Percentiles rank a stretch among this genome's conserved stretches.
Evolutionary conservation across 2,113 vertebrate species (phyloP).

Genomic region (Pachyramphus minor): DNA sequence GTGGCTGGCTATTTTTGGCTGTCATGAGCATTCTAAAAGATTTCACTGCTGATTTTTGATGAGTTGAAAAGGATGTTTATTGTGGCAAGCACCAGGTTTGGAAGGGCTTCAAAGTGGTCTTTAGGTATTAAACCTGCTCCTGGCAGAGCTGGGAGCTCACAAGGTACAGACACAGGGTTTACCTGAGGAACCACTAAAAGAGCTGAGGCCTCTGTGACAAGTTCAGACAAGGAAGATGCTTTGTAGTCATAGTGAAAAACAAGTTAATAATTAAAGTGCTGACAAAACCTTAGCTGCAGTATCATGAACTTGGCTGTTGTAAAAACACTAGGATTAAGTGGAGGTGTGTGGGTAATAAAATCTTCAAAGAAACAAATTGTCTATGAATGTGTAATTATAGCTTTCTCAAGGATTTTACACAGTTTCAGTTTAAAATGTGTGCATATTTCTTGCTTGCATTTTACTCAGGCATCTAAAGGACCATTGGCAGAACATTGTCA

Average conservation of each 20-base stretch:
- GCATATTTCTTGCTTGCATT: slow-evolving; percentile 56
- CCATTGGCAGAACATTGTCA: slow-evolving; percentile 19
- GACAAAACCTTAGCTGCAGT: slow-evolving; percentile 12
- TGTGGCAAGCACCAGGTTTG: not conserved
- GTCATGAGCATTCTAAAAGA: not conserved
- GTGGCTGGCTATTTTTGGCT: slow-evolving; percentile 24
- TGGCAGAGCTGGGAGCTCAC: not conserved
- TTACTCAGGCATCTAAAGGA: slow-evolving; percentile 46
- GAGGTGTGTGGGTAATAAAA: slow-evolving; percentile 44
- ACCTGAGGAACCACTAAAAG: not conserved
- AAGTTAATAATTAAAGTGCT: slow-evolving; percentile 55
- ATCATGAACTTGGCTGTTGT: slow-evolving; percentile 37
- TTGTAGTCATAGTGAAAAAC: slow-evolving; percentile 9
- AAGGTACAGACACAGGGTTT: not conserved
- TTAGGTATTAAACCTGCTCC: not conserved
- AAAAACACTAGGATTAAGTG: slow-evolving; percentile 53
- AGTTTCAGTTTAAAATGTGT: not conserved
- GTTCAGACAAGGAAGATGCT: slow-evolving; percentile 11
- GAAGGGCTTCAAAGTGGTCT: not conserved
- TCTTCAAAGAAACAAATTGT: slow-evolving; percentile 54
- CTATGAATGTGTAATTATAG: slow-evolving; percentile 58
- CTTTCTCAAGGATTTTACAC: slow-evolving; percentile 62
- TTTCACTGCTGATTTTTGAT: not conserved
- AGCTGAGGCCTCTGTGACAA: not conserved
- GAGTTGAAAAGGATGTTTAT: not conserved